Base-by-base conservation (phyloP, 2,888 invertebrate species). In the Ypsolopha scabrella region DNA sequence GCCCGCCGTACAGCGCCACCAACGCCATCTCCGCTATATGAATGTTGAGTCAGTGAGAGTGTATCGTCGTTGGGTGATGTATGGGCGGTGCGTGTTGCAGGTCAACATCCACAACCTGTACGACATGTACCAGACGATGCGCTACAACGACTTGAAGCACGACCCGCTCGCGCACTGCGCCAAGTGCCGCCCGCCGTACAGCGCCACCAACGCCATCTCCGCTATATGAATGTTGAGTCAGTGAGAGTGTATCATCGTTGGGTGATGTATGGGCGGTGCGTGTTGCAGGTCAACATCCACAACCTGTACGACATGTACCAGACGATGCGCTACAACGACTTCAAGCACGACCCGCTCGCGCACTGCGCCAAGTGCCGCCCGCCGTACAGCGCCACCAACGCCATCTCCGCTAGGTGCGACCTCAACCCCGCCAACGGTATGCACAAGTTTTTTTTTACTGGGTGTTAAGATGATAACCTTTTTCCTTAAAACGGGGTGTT, bases 131-230 rank as follows among this genome's bases (percentile, higher is more conserved):
- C 53, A 48, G n/a, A 61, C 80, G 61, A 85, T 89, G 88, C 81
- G 93, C 48, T 92, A 92, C 83, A 93, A 93, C 75, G 89, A 93
- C 75, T 93, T 75, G 81, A 79, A 79, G 53, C 80, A 90, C 71
- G 93, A 93, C 70, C 91, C 91, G 7, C 75, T 90, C 52, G 79
- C 92, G 36, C 78, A 80, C 57, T 93, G 93, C 78, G 86, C 87
- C 53, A 24, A 49, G 3, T 93, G 93, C 72, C 65, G 63, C 6
- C 93, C 93, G 6, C 92, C 92, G 0, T 92, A 91, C 83, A 90
- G 90, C 68, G 92, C 88, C n/a, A 91, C 91, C 78, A 92, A 92
- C 75, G 91, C 91, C 44, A 89, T 93, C 60, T 88, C 93, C 6
- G 90, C 92, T 2, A 70, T n/a, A n/a, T n/a, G n/a, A n/a, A n/a